Conservation (phyloP, 2,797 vertebrate species). For the Pantherophis alleghaniensis region DNA sequence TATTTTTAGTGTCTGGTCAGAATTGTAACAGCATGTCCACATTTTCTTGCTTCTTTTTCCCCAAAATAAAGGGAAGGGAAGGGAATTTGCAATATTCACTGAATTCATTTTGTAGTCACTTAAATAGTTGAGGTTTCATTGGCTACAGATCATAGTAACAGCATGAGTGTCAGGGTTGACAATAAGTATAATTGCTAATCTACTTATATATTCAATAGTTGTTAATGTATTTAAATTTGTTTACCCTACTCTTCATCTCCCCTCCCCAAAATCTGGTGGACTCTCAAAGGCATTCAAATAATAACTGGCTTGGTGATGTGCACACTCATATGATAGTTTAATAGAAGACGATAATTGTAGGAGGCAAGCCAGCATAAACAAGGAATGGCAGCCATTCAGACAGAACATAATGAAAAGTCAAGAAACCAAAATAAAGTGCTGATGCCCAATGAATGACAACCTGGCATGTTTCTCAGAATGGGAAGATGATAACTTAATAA, state of each 20-base stretch:
- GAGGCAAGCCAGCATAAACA: constrained; percentile 38
- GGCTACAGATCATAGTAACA: not conserved
- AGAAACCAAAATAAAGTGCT: constrained; percentile 29
- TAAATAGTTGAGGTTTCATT: not conserved
- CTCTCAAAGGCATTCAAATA: not conserved
- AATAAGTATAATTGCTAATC: not conserved
- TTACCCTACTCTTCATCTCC: too few relatives aligned
- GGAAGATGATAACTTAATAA: constrained; percentile 60
- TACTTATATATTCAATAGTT: not conserved
- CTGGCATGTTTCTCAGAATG: constrained; percentile 36
- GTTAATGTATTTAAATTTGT: not conserved
- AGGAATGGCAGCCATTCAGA: constrained; percentile 38
- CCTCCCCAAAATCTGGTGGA: not conserved
- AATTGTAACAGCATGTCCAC: not conserved
- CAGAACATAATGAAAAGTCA: constrained; percentile 49
- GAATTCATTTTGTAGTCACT: not conserved
- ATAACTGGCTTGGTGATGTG: not conserved
- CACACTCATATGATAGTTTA: constrained; percentile 26
- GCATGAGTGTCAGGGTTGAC: too few relatives aligned
- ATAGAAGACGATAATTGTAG: constrained; percentile 9
- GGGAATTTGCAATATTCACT: not conserved
- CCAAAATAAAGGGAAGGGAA: not conserved
- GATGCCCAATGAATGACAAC: constrained; percentile 55
- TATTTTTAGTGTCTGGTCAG: not conserved
- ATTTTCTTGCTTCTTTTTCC: too few relatives aligned